phyloP scores from a whole-genome alignment of 2,888 invertebrate species.

The Acronicta aceris region DNA sequence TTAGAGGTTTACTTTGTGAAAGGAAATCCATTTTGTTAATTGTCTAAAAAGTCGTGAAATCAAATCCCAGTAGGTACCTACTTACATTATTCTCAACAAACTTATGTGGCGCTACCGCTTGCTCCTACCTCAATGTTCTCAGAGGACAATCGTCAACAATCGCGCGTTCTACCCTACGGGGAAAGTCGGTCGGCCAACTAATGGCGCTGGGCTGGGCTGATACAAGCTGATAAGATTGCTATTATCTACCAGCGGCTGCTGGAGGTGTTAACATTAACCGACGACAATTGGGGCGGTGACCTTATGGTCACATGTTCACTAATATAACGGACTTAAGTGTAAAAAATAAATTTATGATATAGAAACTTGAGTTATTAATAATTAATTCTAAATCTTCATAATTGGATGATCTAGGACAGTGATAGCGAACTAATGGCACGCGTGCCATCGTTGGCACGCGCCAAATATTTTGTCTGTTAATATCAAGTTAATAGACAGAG shows the following conservation, averaged over 20 bases:
- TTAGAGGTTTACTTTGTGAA: no score
- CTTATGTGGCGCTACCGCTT: conserved; percentile 44
- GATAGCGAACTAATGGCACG: no score
- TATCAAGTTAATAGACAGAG: no score
- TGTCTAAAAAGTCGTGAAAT: no score
- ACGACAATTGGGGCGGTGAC: conserved; percentile 47
- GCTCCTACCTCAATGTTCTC: conserved; percentile 51
- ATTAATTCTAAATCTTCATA: no score
- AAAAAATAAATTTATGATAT: not conserved
- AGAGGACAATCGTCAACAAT: conserved; percentile 75
- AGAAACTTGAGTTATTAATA: no score
- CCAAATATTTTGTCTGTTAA: no score
- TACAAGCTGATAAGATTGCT: conserved; percentile 78
- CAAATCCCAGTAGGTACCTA: no score
- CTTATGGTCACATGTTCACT: conserved; percentile 15
- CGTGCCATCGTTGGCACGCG: no score
- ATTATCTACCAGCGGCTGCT: conserved; percentile 64
- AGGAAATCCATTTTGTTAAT: no score
- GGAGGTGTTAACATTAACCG: conserved; percentile 57
- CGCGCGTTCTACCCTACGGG: conserved; percentile 68
- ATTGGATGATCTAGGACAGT: no score
- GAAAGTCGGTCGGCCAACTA: conserved; percentile 84
- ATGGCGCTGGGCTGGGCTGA: conserved; percentile 74
- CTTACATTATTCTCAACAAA: no score
- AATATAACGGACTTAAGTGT: not conserved